phyloP scores from a whole-genome alignment of 2,797 vertebrate species.

The Sebastes hubbsi region DNA sequence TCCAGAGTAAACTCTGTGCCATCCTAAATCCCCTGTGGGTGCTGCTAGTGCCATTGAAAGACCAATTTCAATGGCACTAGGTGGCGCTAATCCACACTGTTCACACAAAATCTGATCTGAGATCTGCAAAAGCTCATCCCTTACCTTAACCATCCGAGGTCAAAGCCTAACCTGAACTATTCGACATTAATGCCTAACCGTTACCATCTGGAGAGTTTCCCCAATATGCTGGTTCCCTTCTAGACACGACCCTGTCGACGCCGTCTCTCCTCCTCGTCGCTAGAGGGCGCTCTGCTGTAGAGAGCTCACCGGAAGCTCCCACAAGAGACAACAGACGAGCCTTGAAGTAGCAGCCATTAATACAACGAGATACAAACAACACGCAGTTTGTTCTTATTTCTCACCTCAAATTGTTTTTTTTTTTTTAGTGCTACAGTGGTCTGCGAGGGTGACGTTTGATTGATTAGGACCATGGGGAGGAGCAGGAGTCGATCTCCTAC shows the following conservation, averaged over 20 bases:
- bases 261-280: not conserved
- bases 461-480: conserved; percentile 68
- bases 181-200: too few relatives aligned
- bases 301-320: conserved; percentile 11
- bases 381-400: not conserved
- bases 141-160: too few relatives aligned
- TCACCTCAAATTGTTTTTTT: not conserved
- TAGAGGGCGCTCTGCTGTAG: conserved; percentile 17
- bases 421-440: accelerated
- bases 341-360: not conserved
- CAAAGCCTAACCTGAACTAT: too few relatives aligned
- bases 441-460: accelerated
- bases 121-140: too few relatives aligned
- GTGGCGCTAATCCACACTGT: not conserved
- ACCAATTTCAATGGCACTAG: not conserved
- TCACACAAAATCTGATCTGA: too few relatives aligned
- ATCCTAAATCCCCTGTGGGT: not conserved
- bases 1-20: not conserved
- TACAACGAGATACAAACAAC: not conserved
- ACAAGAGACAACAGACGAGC: not conserved
- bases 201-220: too few relatives aligned
- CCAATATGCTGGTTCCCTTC: too few relatives aligned
- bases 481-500: conserved; percentile 82
- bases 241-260: too few relatives aligned
- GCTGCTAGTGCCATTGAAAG: not conserved